A percentile compares a stretch with the other conserved stretches of the same genome.
Evolutionary conservation across 2,113 vertebrate genomes (phyloP).

Genomic region (Platichthys stellatus): DNA sequence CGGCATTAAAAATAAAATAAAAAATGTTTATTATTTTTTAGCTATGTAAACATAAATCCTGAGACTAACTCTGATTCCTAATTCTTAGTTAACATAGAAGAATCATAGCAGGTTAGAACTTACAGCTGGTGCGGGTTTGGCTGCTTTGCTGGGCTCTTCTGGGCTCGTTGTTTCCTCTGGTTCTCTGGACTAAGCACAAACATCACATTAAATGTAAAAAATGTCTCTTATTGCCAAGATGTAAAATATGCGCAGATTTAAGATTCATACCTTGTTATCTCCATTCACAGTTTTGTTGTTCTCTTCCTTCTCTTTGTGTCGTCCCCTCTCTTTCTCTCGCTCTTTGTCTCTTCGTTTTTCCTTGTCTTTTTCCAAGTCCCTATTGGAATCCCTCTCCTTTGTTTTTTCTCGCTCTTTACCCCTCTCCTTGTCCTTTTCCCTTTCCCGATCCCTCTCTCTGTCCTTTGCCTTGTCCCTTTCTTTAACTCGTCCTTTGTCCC

Average conservation of each 20-base stretch:
- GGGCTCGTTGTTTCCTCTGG: conserved; percentile 42
- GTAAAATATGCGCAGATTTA: background rate
- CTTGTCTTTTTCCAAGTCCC: conserved; percentile 66
- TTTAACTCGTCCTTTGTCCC: conserved; percentile 32
- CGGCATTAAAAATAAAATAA: background rate
- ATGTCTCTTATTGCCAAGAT: background rate
- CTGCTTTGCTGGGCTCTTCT: conserved; percentile 64
- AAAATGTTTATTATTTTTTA: too few species aligned
- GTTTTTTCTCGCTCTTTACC: conserved; percentile 65
- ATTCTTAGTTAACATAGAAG: too few species aligned
- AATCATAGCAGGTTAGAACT: background rate
- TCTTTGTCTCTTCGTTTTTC: conserved; percentile 73
- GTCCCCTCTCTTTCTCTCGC: conserved; percentile 47
- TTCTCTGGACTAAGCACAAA: conserved; percentile 62
- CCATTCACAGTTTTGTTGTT: conserved; percentile 44
- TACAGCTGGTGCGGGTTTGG: conserved; percentile 67
- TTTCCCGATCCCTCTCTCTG: conserved; percentile 47
- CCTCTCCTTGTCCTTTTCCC: conserved; percentile 67
- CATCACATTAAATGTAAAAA: conserved; percentile 10
- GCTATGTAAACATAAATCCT: too few species aligned
- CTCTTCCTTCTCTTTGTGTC: conserved; percentile 55
- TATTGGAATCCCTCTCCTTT: conserved; percentile 60
- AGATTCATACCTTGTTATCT: conserved; percentile 61
- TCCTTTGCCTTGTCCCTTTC: background rate
- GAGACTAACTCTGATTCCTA: too few species aligned